Evolutionary conservation across 2,113 vertebrate species (phyloP).

Genomic region (Puffinus mauretanicus): DNA sequence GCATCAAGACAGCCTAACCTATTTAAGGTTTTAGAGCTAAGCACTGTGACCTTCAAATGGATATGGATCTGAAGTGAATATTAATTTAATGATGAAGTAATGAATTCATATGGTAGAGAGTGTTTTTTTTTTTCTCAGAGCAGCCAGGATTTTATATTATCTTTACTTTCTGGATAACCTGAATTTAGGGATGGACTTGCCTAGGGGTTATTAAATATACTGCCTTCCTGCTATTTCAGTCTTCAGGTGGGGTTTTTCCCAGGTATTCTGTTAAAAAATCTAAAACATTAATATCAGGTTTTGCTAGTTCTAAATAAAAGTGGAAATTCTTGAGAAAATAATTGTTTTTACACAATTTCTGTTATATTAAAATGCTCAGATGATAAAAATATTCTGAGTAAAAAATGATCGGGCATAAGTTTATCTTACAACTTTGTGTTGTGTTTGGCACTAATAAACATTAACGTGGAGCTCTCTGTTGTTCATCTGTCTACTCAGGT

Average conservation of each 20-base stretch:
- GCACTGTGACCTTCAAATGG: slow-evolving; percentile 1
- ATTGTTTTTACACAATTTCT: not conserved
- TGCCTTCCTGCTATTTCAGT: not conserved
- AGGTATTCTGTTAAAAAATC: not conserved
- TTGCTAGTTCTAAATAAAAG: not conserved
- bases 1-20: not conserved
- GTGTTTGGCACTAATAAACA: not conserved
- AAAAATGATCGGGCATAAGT: not conserved
- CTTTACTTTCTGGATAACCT: not conserved
- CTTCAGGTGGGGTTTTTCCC: not conserved
- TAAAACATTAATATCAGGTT: not conserved
- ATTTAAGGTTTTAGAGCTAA: not conserved
- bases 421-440: not conserved
- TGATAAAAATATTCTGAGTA: not conserved
- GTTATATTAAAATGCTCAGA: not conserved
- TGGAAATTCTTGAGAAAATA: not conserved
- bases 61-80: not conserved
- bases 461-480: not conserved
- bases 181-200: not conserved
- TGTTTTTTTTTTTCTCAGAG: not conserved
- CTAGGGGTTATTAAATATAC: not conserved
- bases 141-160: not conserved
- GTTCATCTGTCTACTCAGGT: not conserved
- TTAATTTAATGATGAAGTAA: not conserved
- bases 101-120: not conserved